Conservation (phyloP, 2,797 vertebrate genomes). For the Coregonus suidteri region DNA sequence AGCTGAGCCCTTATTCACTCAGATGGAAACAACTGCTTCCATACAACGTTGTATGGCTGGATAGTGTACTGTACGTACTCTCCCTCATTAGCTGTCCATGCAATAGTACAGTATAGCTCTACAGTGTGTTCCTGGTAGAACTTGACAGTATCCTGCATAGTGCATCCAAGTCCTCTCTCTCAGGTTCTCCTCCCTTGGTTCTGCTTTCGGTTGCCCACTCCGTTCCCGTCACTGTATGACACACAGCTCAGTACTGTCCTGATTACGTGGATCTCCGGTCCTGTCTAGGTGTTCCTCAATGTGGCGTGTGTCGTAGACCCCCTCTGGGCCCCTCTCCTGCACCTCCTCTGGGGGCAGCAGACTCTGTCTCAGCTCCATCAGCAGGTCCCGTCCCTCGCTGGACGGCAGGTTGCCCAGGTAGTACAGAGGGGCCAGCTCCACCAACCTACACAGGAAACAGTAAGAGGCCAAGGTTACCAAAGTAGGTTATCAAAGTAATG, state of each 20-base stretch:
- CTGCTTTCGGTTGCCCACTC: neutral
- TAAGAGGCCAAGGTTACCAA: neutral
- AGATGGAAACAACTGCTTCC: conserved; percentile 15
- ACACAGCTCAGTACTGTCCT: conserved; percentile 72
- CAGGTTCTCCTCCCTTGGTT: conserved; percentile 3
- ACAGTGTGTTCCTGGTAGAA: neutral
- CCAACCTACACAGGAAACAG: conserved; percentile 75
- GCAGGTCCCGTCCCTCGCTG: conserved; percentile 89
- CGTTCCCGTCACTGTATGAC: conserved; percentile 63
- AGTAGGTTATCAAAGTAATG: neutral
- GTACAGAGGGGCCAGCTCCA: conserved; percentile 90
- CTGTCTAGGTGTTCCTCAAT: conserved; percentile 28
- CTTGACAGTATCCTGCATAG: neutral
- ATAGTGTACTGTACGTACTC: conserved; percentile 5
- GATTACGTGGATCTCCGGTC: conserved; percentile 39
- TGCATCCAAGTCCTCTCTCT: neutral
- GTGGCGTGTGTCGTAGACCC: conserved; percentile 23
- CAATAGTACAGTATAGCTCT: neutral
- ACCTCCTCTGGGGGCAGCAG: conserved; percentile 46
- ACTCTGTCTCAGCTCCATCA: conserved; percentile 84
- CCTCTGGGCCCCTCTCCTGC: conserved; percentile 27
- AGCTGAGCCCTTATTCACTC: conserved; percentile 5
- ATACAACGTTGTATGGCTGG: conserved; percentile 39
- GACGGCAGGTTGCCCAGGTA: conserved; percentile 91
- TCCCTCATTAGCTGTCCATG: neutral